A percentile compares a stretch with the other conserved stretches of the same genome.
Conservation (phyloP, 2,113 vertebrate genomes). For the Rhinichthys klamathensis region DNA sequence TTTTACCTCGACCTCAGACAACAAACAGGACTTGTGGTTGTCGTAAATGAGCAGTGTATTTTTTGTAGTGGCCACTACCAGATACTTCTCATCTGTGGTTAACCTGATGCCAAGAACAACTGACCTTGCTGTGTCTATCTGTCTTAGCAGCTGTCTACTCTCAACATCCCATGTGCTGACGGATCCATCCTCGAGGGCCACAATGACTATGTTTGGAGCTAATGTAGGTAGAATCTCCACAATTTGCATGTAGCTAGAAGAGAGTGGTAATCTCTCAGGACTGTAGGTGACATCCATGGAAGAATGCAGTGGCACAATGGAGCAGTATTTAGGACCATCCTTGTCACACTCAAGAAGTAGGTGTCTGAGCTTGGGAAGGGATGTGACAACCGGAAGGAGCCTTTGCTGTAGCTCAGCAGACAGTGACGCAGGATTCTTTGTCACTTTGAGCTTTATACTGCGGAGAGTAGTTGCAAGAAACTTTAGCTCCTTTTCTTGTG, state of each 20-base stretch:
- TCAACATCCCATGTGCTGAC: slow-evolving; percentile 98
- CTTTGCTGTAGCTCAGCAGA: slow-evolving; percentile 96
- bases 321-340: slow-evolving; percentile 97
- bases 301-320: slow-evolving; percentile 95
- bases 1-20: slow-evolving; percentile 97
- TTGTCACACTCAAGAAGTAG: slow-evolving; percentile 97
- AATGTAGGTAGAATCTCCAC: slow-evolving; percentile 93
- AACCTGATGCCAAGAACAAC: slow-evolving; percentile 95
- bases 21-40: slow-evolving; percentile 95
- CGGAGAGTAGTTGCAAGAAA: slow-evolving; percentile 93
- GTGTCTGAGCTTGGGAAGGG: slow-evolving; percentile 94
- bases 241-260: slow-evolving; percentile 93
- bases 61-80: slow-evolving; percentile 96
- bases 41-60: slow-evolving; percentile 97
- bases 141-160: slow-evolving; percentile 87
- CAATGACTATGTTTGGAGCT: slow-evolving; percentile 90
- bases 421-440: slow-evolving; percentile 89
- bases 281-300: slow-evolving; percentile 98
- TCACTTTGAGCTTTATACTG: slow-evolving; percentile 88
- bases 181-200: slow-evolving; percentile 94
- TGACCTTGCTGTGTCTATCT: slow-evolving; percentile 92
- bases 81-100: slow-evolving; percentile 91
- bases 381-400: slow-evolving; percentile 94
- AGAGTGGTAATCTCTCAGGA: slow-evolving; percentile 91
- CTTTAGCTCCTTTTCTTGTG: slow-evolving; percentile 95